Base-by-base conservation (phyloP, 2,797 vertebrate species). In the Brachyalestes nurse region DNA sequence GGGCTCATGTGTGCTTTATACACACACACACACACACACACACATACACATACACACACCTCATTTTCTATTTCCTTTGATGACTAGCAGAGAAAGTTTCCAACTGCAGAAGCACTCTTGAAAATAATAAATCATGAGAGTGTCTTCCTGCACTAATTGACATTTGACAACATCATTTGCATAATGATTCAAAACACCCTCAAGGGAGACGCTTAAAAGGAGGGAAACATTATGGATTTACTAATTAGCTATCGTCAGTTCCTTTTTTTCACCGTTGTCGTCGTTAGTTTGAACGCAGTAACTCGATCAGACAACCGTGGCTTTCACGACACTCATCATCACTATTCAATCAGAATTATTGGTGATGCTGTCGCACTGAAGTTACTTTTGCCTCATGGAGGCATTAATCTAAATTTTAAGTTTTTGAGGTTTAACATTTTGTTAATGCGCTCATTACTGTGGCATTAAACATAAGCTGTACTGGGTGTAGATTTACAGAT, bases 111-210 rank as follows among this genome's bases (percentile, higher is more conserved):
- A 88, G 80, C 90, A 90, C 87, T 92, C 87, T 90, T 86, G 86
- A 89, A 87, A 90, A 92, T 89, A 88, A 93, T 92, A 92, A 93
- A 92, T 93, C 90, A 90, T 87, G 86, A 87, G 82, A 88, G 85
- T 91, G 92, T 92, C 88, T 88, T 90, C 88, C 89, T 88, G 82
- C 69, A 82, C 89, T 93, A 92, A 93, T 93, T 93, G 93, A 93
- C 92, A 92, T 92, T 92, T 93, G 91, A 93, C 91, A 94, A 93
- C 91, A 92, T 92, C 64, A 91, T 93, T 94, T 93, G 92, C 93
- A 94, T 93, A 94, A 93, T 91, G 90, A 92, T 93, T 93, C 89
- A 89, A 90, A 92, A 90, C 88, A 90, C 89, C 90, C 93, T 91
- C 88, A 9, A 89, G 92, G 90, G 90, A 93, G 88, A 90, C 85